Percentiles rank a stretch among this genome's conserved stretches.
Conservation (phyloP, 2,888 invertebrate species). For the Drosophila formosana region DNA sequence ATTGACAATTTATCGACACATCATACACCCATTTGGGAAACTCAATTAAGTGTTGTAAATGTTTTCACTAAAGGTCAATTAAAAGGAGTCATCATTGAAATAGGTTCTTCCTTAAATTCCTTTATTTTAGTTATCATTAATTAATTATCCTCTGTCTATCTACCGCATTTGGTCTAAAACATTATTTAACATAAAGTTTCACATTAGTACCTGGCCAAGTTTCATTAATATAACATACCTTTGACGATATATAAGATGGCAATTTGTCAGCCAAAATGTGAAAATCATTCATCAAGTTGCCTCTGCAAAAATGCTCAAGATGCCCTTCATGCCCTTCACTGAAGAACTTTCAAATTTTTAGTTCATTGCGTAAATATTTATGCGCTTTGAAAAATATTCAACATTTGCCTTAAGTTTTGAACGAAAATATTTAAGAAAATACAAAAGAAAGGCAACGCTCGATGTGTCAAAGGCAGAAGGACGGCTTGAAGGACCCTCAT, state of each 20-base stretch:
- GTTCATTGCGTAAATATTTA: slow-evolving; percentile 77
- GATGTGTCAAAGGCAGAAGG: slow-evolving; percentile 76
- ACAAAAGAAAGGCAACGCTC: slow-evolving; percentile 58
- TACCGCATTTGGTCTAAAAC: too few species aligned
- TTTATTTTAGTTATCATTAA: too few species aligned
- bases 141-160: too few species aligned
- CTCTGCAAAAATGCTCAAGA: background rate
- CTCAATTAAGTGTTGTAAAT: background rate
- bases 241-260: background rate
- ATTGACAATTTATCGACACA: slow-evolving; percentile 27
- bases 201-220: too few species aligned
- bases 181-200: too few species aligned
- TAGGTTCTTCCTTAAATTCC: background rate
- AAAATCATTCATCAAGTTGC: slow-evolving; percentile 15
- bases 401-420: slow-evolving; percentile 47
- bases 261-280: slow-evolving; percentile 21
- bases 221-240: background rate
- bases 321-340: background rate
- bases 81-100: background rate
- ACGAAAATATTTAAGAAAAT: slow-evolving; percentile 69
- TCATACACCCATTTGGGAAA: slow-evolving; percentile 9
- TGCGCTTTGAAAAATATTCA: slow-evolving; percentile 72
- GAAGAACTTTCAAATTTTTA: slow-evolving; percentile 56
- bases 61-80: background rate
- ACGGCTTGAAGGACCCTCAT: slow-evolving; percentile 72